Conservation (phyloP, 1,140 invertebrate species). For the Drosophila gunungcola region DNA sequence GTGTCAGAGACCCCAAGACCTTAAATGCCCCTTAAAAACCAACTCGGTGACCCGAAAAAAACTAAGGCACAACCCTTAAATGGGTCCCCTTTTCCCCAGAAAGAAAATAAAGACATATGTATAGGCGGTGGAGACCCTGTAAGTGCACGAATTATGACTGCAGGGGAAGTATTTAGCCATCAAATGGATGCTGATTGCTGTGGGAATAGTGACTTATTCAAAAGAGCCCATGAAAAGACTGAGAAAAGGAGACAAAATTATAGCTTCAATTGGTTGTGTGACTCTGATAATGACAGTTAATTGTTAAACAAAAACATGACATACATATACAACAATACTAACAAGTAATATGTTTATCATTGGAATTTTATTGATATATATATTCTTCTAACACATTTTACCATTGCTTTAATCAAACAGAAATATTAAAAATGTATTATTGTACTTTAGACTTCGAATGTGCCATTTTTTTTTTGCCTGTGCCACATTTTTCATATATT, state of each 20-base stretch:
- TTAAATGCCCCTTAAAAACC: conserved; percentile 7
- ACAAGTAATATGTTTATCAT: too few species aligned
- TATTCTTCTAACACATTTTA: too few species aligned
- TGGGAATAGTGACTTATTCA: not conserved
- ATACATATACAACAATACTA: too few species aligned
- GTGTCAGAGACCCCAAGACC: conserved; percentile 40
- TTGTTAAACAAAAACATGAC: too few species aligned
- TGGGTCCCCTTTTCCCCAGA: not conserved
- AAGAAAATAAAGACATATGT: not conserved
- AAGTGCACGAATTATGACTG: conserved; percentile 17
- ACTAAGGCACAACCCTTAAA: conserved; percentile 7
- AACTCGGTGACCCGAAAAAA: conserved; percentile 32
- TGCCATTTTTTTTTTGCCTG: too few species aligned
- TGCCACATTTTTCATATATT: too few species aligned
- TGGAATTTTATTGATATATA: too few species aligned
- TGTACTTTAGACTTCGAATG: too few species aligned
- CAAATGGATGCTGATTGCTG: conserved; percentile 64
- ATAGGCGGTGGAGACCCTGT: not conserved
- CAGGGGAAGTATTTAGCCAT: conserved; percentile 56
- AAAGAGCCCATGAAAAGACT: not conserved
- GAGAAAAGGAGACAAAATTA: not conserved
- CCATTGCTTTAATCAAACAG: too few species aligned
- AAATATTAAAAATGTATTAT: too few species aligned
- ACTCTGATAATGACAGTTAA: not conserved
- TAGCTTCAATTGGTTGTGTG: not conserved